Percentiles rank a stretch among this genome's conserved stretches.
Conservation (phyloP, 2,113 vertebrate species). For the Corvus cornix region DNA sequence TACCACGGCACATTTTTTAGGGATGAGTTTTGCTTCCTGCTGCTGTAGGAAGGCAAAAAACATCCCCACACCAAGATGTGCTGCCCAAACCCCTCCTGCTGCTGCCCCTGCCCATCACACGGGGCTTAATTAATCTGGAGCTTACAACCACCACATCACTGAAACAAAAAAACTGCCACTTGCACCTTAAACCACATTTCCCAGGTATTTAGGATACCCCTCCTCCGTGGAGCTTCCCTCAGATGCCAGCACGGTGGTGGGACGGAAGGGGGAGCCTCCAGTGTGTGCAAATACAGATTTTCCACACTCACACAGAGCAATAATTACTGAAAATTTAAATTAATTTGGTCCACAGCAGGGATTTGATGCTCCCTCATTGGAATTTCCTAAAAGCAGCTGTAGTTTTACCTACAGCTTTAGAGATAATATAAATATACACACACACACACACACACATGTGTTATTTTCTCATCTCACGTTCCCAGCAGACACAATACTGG, state of each 20-base stretch:
- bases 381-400: background rate
- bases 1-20: background rate
- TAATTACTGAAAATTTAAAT: background rate
- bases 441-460: background rate
- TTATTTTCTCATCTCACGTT: background rate
- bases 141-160: accelerated
- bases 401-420: background rate
- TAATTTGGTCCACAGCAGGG: background rate
- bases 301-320: background rate
- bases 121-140: background rate
- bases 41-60: background rate
- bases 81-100: background rate
- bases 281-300: background rate
- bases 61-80: background rate
- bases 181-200: background rate
- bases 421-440: background rate
- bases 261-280: background rate
- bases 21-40: background rate
- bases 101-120: accelerated
- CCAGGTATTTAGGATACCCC: background rate
- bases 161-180: background rate
- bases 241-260: background rate
- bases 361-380: background rate
- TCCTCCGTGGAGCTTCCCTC: background rate
- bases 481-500: background rate